phyloP scores from a whole-genome alignment of 2,797 vertebrate species.

The Macropodus opercularis region DNA sequence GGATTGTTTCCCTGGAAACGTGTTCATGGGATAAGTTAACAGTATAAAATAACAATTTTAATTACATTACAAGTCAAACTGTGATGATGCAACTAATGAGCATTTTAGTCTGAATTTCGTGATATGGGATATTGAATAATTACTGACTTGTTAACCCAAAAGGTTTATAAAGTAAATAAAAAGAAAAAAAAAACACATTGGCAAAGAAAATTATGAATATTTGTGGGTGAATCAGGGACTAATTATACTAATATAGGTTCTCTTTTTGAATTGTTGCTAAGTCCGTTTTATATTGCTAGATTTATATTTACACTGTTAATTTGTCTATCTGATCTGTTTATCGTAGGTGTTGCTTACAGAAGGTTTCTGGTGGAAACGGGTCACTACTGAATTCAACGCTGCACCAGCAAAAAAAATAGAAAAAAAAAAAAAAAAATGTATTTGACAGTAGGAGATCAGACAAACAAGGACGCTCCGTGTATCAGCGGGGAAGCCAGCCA shows the following conservation, averaged over 20 bases:
- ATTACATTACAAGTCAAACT: neutral
- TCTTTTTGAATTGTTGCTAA: no score
- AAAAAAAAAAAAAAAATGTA: neutral
- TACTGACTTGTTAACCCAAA: no score
- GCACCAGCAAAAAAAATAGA: neutral
- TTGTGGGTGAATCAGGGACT: no score
- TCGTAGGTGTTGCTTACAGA: slow-evolving; percentile 3
- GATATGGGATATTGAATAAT: no score
- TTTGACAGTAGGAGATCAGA: slow-evolving; percentile 18
- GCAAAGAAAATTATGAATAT: no score
- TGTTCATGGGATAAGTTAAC: slow-evolving; percentile 4
- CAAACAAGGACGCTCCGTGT: slow-evolving; percentile 26
- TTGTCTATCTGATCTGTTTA: slow-evolving; percentile 19
- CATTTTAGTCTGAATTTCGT: neutral
- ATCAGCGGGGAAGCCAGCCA: slow-evolving; percentile 13
- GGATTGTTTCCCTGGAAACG: slow-evolving; percentile 48
- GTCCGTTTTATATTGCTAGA: no score
- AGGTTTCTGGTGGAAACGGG: slow-evolving; percentile 3
- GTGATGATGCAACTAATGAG: neutral
- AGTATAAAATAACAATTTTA: slow-evolving; percentile 16
- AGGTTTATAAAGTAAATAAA: no score
- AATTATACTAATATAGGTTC: no score
- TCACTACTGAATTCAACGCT: slow-evolving; percentile 1
- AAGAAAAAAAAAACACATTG: no score
- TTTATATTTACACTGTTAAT: no score